Evolutionary conservation across 2,888 invertebrate genomes (phyloP).

Genomic region (Melipona beecheii): DNA sequence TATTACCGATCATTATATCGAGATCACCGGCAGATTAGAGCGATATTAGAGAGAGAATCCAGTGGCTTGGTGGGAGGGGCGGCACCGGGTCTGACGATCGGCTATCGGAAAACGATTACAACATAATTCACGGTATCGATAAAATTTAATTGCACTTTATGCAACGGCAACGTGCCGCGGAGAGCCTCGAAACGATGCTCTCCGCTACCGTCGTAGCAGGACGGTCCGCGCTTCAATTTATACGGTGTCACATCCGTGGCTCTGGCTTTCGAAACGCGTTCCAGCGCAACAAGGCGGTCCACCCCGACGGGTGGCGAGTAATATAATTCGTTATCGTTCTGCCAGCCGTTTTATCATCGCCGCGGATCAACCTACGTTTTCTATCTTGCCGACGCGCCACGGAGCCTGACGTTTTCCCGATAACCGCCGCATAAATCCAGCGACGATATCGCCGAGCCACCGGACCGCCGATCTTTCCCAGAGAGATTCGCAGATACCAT

Average conservation of each 20-base stretch:
- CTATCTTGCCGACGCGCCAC: slow-evolving; percentile 31
- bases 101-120: slow-evolving; percentile 72
- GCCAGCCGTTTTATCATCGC: slow-evolving; percentile 46
- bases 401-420: slow-evolving; percentile 50
- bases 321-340: slow-evolving; percentile 52
- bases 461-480: not conserved
- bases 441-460: slow-evolving; percentile 27
- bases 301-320: slow-evolving; percentile 34
- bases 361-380: slow-evolving; percentile 44
- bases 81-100: slow-evolving; percentile 53
- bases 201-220: no score
- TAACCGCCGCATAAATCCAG: slow-evolving; percentile 53
- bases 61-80: slow-evolving; percentile 22
- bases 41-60: slow-evolving; percentile 62
- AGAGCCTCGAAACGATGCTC: not conserved
- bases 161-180: slow-evolving; percentile 57
- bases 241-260: slow-evolving; percentile 45
- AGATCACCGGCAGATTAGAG: slow-evolving; percentile 55
- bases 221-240: slow-evolving; percentile 47
- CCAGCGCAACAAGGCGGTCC: slow-evolving; percentile 56
- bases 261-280: slow-evolving; percentile 50
- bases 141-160: slow-evolving; percentile 71
- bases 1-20: slow-evolving; percentile 59
- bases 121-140: slow-evolving; percentile 71
- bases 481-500: not conserved